Evolutionary conservation across 2,113 vertebrate genomes (phyloP).

Genomic region (Dolichallabes microphthalmus): DNA sequence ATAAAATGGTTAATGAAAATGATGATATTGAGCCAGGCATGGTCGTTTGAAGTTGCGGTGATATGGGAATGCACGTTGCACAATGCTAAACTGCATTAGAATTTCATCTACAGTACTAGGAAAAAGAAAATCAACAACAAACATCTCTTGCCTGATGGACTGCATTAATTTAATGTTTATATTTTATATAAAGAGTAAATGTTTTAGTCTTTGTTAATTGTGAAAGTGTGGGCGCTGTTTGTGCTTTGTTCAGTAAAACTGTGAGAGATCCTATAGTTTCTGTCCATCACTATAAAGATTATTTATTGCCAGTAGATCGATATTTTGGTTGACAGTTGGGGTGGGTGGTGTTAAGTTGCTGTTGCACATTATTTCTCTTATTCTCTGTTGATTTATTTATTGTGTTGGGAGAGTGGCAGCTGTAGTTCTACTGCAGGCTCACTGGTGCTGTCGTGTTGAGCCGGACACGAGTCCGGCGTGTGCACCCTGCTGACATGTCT

Average conservation of each 20-base stretch:
- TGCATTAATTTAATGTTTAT: background rate
- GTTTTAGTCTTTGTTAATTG: background rate
- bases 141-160: background rate
- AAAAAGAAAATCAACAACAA: background rate
- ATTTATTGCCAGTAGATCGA: background rate
- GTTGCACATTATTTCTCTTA: background rate
- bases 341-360: conserved; percentile 1
- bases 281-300: background rate
- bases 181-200: background rate
- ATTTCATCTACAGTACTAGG: background rate
- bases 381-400: conserved; percentile 10
- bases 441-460: conserved; percentile 44
- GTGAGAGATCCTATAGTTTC: background rate
- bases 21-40: background rate
- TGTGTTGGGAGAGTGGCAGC: conserved; percentile 8
- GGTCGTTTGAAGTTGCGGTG: background rate
- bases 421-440: conserved; percentile 41
- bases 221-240: background rate
- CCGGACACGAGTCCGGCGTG: conserved; percentile 12
- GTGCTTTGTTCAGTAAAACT: background rate
- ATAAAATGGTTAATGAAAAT: background rate
- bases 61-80: background rate
- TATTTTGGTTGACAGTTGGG: background rate
- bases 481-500: conserved; percentile 76
- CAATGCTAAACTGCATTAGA: background rate